Percentiles rank a stretch among this genome's conserved stretches.
Evolutionary conservation across 2,113 vertebrate species (phyloP).

Genomic region (Mesitornis unicolor): DNA sequence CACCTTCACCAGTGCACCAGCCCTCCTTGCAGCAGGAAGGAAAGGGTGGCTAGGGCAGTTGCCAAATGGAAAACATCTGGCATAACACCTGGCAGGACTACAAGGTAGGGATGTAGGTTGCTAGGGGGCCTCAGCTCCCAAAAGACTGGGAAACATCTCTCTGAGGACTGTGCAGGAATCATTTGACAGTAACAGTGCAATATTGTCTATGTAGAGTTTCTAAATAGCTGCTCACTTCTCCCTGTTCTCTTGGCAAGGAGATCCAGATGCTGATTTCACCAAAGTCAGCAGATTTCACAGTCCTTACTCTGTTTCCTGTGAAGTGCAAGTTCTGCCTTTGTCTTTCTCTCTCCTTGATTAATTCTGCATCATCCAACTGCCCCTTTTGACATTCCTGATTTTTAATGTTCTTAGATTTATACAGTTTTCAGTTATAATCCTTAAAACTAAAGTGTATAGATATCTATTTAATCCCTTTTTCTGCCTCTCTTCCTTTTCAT

Average conservation of each 20-base stretch:
- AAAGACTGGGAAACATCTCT: neutral
- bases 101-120: neutral
- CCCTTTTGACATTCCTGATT: neutral
- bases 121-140: neutral
- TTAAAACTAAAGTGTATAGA: neutral
- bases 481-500: constrained; percentile 12
- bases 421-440: neutral
- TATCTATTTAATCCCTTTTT: constrained; percentile 15
- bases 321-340: neutral
- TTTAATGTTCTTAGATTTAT: neutral
- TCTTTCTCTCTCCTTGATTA: neutral
- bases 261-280: neutral
- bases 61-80: neutral
- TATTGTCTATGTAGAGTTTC: neutral
- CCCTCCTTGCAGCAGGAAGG: neutral
- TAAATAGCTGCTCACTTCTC: neutral
- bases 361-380: neutral
- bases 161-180: neutral
- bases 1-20: neutral
- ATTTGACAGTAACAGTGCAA: neutral
- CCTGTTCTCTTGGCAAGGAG: neutral
- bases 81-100: neutral
- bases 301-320: neutral
- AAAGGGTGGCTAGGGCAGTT: neutral
- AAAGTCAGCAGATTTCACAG: neutral